A percentile compares a stretch with the other conserved stretches of the same genome.
Conservation (phyloP, 2,888 invertebrate species). For the Platycnemis pennipes region DNA sequence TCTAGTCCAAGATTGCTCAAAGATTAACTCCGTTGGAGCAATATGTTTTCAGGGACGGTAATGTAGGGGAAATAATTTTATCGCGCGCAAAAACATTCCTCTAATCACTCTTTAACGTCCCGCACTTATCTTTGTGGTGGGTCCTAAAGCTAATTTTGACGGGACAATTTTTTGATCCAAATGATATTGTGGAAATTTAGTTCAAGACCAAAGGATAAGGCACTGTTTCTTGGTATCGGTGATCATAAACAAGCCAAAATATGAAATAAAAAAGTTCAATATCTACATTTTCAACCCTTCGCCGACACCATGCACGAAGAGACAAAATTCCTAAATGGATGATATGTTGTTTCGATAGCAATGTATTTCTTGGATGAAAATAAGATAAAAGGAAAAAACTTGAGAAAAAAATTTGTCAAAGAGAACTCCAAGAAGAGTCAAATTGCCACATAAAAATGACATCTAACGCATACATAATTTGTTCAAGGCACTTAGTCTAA, state of each 20-base stretch:
- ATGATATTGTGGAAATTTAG: not conserved
- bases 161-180: not conserved
- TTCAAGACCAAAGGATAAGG: not conserved
- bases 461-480: too few relatives aligned
- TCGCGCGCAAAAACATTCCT: not conserved
- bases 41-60: not conserved
- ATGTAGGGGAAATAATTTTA: not conserved
- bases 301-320: too few relatives aligned
- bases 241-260: not conserved
- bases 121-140: not conserved
- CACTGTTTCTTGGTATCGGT: not conserved
- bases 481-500: too few relatives aligned
- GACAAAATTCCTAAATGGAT: too few relatives aligned
- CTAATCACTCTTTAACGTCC: not conserved
- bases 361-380: too few relatives aligned
- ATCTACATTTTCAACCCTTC: not conserved
- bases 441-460: too few relatives aligned
- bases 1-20: not conserved
- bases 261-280: not conserved
- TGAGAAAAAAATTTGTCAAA: too few relatives aligned
- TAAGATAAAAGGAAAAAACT: too few relatives aligned
- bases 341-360: too few relatives aligned
- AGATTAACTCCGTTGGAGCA: not conserved
- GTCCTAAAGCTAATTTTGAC: not conserved
- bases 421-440: too few relatives aligned